phyloP scores from a whole-genome alignment of 1,140 invertebrate species.

The Hylaeus anthracinus region DNA sequence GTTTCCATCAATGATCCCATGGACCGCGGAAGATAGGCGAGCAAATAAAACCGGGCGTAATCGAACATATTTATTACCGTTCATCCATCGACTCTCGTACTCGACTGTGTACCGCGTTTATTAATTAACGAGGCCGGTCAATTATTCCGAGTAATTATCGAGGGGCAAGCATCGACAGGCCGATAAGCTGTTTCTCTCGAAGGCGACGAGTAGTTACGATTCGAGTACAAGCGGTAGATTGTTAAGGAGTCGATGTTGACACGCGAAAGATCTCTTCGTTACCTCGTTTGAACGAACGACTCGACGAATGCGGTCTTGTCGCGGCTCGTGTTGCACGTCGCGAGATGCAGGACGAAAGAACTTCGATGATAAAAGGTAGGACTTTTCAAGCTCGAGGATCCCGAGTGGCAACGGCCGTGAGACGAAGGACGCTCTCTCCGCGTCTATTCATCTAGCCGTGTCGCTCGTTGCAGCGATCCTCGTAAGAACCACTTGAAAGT shows the following conservation, averaged over 20 bases:
- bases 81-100: background rate
- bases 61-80: background rate
- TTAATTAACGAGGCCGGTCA: slow-evolving; percentile 33
- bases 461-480: background rate
- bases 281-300: slow-evolving; percentile 10
- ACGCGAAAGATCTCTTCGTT: slow-evolving; percentile 10
- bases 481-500: slow-evolving; percentile 50
- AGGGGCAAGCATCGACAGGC: slow-evolving; percentile 28
- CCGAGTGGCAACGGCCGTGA: slow-evolving; percentile 34
- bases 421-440: slow-evolving; percentile 48
- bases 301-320: background rate
- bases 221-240: slow-evolving; percentile 19
- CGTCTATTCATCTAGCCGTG: background rate
- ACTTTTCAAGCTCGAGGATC: slow-evolving; percentile 42
- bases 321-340: background rate
- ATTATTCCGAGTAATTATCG: slow-evolving; percentile 47
- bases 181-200: slow-evolving; percentile 34
- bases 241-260: background rate
- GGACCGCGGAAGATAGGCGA: background rate
- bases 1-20: background rate
- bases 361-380: background rate
- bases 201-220: slow-evolving; percentile 41
- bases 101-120: slow-evolving; percentile 15
- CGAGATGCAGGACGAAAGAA: slow-evolving; percentile 16
- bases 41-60: too few species aligned